Conservation (phyloP, 2,888 invertebrate species). For the Clepsis dumicolana region DNA sequence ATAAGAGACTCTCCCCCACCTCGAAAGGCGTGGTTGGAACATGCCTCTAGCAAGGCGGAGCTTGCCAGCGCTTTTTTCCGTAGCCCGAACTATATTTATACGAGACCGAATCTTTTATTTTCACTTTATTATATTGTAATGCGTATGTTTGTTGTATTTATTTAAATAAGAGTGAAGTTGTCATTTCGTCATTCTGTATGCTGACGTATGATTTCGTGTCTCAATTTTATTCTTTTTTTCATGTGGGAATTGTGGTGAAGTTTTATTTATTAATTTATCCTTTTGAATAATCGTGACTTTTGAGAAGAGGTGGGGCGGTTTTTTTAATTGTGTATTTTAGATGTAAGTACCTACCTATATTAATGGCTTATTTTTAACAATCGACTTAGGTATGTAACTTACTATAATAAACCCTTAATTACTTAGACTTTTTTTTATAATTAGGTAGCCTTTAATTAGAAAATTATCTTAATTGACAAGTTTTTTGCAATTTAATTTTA, state of each 20-base stretch:
- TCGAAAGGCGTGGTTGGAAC: conserved; percentile 64
- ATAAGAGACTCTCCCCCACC: conserved; percentile 65
- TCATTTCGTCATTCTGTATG: conserved; percentile 67
- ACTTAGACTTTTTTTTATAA: no score
- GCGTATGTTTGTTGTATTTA: conserved; percentile 70
- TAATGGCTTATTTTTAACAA: no score
- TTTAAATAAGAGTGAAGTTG: conserved; percentile 71
- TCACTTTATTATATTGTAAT: conserved; percentile 76
- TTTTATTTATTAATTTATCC: conserved; percentile 7
- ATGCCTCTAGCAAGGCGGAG: conserved; percentile 64
- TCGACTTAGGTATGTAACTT: no score
- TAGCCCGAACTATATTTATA: conserved; percentile 37
- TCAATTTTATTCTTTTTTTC: conserved; percentile 57
- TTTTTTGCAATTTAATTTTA: no score
- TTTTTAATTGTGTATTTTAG: not conserved
- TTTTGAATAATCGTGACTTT: conserved; percentile 3
- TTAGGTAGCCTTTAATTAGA: no score
- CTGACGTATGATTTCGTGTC: conserved; percentile 56
- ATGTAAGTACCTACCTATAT: not conserved
- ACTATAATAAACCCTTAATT: no score
- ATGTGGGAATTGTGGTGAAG: not conserved
- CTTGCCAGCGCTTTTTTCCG: conserved; percentile 44
- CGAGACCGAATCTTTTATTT: conserved; percentile 33
- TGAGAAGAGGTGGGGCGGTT: not conserved
- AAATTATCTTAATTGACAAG: no score